Conservation (phyloP, 2,888 invertebrate genomes). For the Griposia aprilina region DNA sequence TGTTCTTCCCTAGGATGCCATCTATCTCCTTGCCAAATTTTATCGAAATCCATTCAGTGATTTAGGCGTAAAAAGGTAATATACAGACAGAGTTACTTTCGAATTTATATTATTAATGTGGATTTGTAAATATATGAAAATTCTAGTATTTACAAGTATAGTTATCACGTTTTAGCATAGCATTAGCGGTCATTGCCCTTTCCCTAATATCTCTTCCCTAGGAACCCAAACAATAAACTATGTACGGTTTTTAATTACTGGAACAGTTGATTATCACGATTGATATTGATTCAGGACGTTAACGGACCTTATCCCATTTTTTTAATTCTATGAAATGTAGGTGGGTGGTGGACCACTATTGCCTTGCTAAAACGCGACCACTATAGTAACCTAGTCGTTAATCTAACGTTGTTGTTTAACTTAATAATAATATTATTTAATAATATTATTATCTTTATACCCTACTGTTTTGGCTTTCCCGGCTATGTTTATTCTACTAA, state of each 20-base stretch:
- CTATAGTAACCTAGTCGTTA: not conserved
- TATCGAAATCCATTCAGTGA: too few species aligned
- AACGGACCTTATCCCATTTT: not conserved
- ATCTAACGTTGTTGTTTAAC: not conserved
- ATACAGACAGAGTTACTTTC: too few species aligned
- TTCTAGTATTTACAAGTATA: too few species aligned
- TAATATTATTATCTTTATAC: conserved; percentile 26
- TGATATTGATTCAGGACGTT: not conserved
- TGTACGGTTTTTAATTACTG: not conserved
- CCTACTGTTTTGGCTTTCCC: conserved; percentile 28
- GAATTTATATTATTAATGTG: too few species aligned
- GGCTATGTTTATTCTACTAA: conserved; percentile 44
- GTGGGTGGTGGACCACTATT: not conserved
- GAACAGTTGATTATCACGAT: not conserved
- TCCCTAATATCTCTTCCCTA: not conserved
- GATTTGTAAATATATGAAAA: too few species aligned
- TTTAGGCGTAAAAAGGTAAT: too few species aligned
- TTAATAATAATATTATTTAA: conserved; percentile 20
- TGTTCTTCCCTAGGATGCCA: too few species aligned
- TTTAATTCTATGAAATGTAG: not conserved
- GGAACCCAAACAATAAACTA: not conserved
- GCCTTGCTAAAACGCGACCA: not conserved
- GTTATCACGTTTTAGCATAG: not conserved
- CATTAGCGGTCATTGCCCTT: not conserved
- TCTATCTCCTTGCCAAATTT: too few species aligned